Evolutionary conservation across 1,140 invertebrate genomes (phyloP), one percentile per base, ranked within the genome.

Genomic region (Aporrectodea caliginosa): DNA sequence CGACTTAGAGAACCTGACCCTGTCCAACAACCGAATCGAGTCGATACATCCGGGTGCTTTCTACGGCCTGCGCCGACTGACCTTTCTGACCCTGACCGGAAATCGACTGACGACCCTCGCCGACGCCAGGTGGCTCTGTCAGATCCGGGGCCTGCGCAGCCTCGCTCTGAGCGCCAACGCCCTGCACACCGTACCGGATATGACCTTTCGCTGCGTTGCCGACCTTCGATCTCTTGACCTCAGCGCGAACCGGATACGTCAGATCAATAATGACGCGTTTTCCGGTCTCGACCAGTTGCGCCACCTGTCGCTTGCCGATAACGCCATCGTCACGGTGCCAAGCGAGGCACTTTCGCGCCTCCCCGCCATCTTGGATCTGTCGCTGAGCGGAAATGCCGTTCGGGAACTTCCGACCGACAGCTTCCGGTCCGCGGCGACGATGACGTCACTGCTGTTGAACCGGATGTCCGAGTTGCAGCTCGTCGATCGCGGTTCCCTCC

Each of bases 11-110:
- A 68, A 33, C 22, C 71, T 81, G 12, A 43, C 69, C 16, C 6
- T 81, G 14, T 73, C 76, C 6, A 31, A 75, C 71, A 81, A 81
- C 34, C 69, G 73, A 30, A 81, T 81, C 31, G 80, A 81, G 75
- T n/a, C 72, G 1, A 78, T 81, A 22, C 76, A 81, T 71, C 29
- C 22, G 22, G 68, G 78, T 22, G 76, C 77, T 22, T 81, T 81
- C 29, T 31, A 29, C 35, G 72, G 58, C 29, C 1, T 81, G 71
- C n/a, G 32, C 30, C 35, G 69, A 22, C 72, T 58, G 16, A 78
- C 70, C 2, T 35, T 27, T 30, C 73, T 81, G 2, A 76, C 79
- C 30, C 73, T 81, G 16, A 35, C 76, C 71, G 32, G 27, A 14
- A 81, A 81, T 58, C 76, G 77, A 16, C 34, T 76, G 27, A 32